These are phyloP conservation scores for Procavia capensis DNA, from an alignment of 2,113 vertebrate genomes.

Conservation along the genomic window DNA sequence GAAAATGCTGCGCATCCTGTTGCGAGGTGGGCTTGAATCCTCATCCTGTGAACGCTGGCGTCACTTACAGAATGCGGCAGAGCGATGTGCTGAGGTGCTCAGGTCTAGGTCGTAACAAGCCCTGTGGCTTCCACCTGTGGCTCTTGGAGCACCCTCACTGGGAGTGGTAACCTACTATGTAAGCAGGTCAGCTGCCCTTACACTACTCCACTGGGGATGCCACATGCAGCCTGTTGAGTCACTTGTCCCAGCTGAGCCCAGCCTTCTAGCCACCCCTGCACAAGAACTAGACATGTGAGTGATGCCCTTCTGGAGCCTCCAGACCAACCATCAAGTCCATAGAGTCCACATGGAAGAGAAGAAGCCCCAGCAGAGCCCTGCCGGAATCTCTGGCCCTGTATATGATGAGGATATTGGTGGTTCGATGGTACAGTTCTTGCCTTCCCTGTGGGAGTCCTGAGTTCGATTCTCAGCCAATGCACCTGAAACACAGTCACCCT, in stretches of 20 bases:
- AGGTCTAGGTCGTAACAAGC: not conserved
- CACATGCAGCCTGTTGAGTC: not conserved
- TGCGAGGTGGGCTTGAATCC: not conserved
- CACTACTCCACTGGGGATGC: not conserved
- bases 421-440: not conserved
- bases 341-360: not conserved
- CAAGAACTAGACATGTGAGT: not conserved
- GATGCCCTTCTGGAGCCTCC: not conserved
- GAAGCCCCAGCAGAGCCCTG: not conserved
- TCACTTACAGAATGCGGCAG: not conserved
- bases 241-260: not conserved
- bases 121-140: not conserved
- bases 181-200: not conserved
- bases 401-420: not conserved
- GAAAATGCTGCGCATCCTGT: fast-evolving
- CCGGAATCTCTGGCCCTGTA: not conserved
- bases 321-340: not conserved
- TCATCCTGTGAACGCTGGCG: not conserved
- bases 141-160: not conserved
- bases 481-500: not conserved
- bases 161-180: not conserved
- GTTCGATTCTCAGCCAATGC: not conserved
- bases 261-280: not conserved
- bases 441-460: not conserved
- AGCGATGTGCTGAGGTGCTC: not conserved